Conservation (phyloP, 2,113 vertebrate species). For the Dipodomys ordii region DNA sequence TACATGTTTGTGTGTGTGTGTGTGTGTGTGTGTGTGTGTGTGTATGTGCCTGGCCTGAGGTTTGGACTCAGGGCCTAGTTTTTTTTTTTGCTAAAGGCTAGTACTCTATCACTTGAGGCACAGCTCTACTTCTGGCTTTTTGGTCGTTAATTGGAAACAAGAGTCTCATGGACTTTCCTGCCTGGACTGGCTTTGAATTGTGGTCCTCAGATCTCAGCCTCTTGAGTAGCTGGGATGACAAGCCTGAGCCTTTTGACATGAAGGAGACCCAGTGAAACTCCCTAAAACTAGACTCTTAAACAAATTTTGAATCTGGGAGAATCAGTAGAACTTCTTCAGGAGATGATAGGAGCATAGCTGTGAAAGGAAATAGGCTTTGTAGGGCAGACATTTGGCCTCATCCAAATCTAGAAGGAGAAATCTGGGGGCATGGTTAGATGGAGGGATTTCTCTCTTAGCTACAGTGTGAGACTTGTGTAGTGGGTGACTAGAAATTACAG, state of each 20-base stretch:
- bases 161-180: no score
- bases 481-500: not conserved
- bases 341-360: not conserved
- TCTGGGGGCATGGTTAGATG: not conserved
- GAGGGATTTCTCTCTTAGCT: not conserved
- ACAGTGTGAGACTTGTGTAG: not conserved
- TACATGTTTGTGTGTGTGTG: no score
- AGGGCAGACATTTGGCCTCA: not conserved
- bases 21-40: no score
- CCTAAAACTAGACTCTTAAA: not conserved
- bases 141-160: no score
- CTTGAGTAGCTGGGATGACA: no score
- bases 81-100: no score
- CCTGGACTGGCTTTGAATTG: no score
- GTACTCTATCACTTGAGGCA: no score
- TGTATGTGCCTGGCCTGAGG: no score
- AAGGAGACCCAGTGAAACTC: not conserved
- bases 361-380: not conserved
- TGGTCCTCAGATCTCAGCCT: no score
- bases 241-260: not conserved
- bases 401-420: not conserved
- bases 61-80: no score
- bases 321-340: not conserved
- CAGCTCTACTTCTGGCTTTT: no score
- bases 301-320: not conserved